Evolutionary conservation across 1,140 invertebrate species (phyloP).

Genomic region (Rhynchophorus ferrugineus): DNA sequence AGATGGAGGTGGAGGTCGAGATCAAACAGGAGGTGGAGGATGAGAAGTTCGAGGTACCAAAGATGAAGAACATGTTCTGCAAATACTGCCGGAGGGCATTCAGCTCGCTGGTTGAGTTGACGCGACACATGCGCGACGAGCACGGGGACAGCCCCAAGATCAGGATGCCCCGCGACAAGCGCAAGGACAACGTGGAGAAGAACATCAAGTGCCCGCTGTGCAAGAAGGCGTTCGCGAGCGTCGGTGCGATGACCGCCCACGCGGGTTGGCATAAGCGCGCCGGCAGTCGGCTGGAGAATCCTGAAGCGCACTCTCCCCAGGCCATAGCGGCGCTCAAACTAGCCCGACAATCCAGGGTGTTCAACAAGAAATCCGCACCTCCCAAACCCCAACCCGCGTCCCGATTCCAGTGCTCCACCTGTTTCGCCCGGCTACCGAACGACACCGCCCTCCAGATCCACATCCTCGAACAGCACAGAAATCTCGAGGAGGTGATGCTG

Average conservation of each 20-base stretch:
- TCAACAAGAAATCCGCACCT: constrained; percentile 9
- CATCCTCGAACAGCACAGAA: constrained; percentile 33
- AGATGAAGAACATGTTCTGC: constrained; percentile 20
- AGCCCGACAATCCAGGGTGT: constrained; percentile 9
- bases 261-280: constrained; percentile 35
- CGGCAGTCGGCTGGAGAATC: neutral
- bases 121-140: constrained; percentile 28
- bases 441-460: constrained; percentile 36
- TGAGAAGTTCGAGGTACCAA: constrained; percentile 3
- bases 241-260: constrained; percentile 30
- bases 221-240: constrained; percentile 28
- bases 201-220: constrained; percentile 27
- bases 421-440: constrained; percentile 27
- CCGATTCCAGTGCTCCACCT: constrained; percentile 27
- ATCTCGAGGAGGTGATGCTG: constrained; percentile 30
- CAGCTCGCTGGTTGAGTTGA: constrained; percentile 12
- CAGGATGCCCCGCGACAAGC: constrained; percentile 13
- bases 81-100: constrained; percentile 35
- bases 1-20: constrained; percentile 8
- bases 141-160: constrained; percentile 25
- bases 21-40: constrained; percentile 28
- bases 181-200: neutral
- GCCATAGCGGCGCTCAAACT: constrained; percentile 6
- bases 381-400: constrained; percentile 1
- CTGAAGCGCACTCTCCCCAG: constrained; percentile 10